Evolutionary conservation across 2,888 invertebrate genomes (phyloP).

Genomic region (Apamea monoglypha): DNA sequence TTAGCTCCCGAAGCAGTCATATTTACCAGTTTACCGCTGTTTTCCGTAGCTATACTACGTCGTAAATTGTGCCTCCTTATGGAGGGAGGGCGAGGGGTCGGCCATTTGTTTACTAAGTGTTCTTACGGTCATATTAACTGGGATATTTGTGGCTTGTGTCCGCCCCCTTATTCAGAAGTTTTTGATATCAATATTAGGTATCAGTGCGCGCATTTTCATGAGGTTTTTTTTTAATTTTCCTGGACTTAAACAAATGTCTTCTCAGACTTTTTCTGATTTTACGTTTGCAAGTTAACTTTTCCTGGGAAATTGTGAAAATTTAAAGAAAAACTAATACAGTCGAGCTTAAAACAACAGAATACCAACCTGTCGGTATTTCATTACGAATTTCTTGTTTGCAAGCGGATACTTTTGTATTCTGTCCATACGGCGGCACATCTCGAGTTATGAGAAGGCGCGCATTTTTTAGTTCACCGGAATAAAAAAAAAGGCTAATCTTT

Average conservation of each 20-base stretch:
- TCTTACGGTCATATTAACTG: slow-evolving; percentile 39
- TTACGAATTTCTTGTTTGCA: slow-evolving; percentile 19
- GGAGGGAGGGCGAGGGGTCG: slow-evolving; percentile 34
- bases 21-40: slow-evolving; percentile 26
- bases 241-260: neutral
- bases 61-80: slow-evolving; percentile 49
- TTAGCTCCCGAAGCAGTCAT: slow-evolving; percentile 31
- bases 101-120: slow-evolving; percentile 42
- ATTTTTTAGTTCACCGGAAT: neutral
- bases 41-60: slow-evolving; percentile 10
- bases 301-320: slow-evolving; percentile 5
- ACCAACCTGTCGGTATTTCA: slow-evolving; percentile 19
- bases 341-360: slow-evolving; percentile 1
- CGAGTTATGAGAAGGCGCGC: neutral
- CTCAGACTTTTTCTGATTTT: too few relatives aligned
- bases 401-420: slow-evolving; percentile 19
- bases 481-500: neutral
- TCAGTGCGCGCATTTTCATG: neutral
- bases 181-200: slow-evolving; percentile 1
- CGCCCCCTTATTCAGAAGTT: neutral
- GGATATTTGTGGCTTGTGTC: slow-evolving; percentile 38
- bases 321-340: neutral
- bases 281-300: neutral
- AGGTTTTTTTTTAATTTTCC: neutral
- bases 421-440: neutral